These are phyloP conservation scores for Adoxophyes honmai DNA, from an alignment of 1,140 invertebrate genomes.

Conservation along the genomic window DNA sequence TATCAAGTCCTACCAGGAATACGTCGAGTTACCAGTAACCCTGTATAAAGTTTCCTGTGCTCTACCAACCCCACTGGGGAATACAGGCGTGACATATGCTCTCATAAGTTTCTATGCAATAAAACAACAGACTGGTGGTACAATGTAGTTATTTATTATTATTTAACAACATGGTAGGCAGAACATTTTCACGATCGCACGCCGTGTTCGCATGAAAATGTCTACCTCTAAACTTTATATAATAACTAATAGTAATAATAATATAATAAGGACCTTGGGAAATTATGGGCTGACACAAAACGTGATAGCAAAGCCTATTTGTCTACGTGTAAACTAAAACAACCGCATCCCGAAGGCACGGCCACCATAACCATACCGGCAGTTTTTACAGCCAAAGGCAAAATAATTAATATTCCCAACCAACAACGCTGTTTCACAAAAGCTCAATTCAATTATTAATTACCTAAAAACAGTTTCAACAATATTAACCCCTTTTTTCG, in stretches of 20 bases:
- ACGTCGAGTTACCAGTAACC: no score
- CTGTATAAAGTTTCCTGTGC: no score
- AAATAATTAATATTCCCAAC: conserved; percentile 43
- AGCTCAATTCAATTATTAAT: conserved; percentile 69
- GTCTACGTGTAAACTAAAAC: conserved; percentile 29
- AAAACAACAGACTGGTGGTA: conserved; percentile 67
- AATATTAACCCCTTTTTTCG: conserved; percentile 61
- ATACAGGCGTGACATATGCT: no score
- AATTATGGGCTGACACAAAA: conserved; percentile 54
- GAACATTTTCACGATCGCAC: conserved; percentile 70
- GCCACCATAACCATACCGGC: conserved; percentile 27
- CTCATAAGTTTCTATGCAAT: conserved; percentile 32
- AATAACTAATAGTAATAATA: conserved; percentile 72
- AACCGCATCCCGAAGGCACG: conserved; percentile 27
- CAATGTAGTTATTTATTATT: conserved; percentile 79
- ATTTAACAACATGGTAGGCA: conserved; percentile 78
- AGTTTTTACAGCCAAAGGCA: conserved; percentile 39
- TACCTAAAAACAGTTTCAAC: conserved; percentile 75
- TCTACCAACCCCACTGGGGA: no score
- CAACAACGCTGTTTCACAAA: conserved; percentile 66
- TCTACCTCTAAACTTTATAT: conserved; percentile 75
- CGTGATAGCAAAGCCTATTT: conserved; percentile 56
- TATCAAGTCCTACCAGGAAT: no score
- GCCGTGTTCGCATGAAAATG: conserved; percentile 69
- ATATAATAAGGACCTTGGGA: conserved; percentile 57